Conservation (phyloP, 2,888 invertebrate species). For the Microplitis deprimator region DNA sequence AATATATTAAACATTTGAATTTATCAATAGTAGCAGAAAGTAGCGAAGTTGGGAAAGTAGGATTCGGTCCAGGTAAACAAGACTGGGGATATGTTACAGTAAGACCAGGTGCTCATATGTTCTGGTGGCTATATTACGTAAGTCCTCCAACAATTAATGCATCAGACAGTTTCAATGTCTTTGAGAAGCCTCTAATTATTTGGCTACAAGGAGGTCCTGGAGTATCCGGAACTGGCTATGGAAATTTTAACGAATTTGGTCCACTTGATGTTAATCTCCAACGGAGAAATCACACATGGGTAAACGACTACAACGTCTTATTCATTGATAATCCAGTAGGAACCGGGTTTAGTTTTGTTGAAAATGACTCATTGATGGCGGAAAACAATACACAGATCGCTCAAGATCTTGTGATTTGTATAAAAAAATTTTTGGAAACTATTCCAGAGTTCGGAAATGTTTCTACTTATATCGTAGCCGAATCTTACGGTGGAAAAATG, state of each 20-base stretch:
- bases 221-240: conserved; percentile 74
- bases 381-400: conserved; percentile 79
- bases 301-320: conserved; percentile 84
- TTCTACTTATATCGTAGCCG: conserved; percentile 88
- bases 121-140: conserved; percentile 74
- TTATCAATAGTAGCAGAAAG: not conserved
- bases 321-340: conserved; percentile 95
- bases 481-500: conserved; percentile 96
- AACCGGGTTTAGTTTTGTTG: conserved; percentile 86
- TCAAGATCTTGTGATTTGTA: conserved; percentile 81
- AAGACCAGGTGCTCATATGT: conserved; percentile 72
- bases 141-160: conserved; percentile 49
- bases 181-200: conserved; percentile 70
- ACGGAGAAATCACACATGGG: conserved; percentile 75
- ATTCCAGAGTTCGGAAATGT: conserved; percentile 81
- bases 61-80: conserved; percentile 63
- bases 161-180: conserved; percentile 2
- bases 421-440: conserved; percentile 79
- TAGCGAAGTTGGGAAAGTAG: conserved; percentile 41
- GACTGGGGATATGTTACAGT: conserved; percentile 73
- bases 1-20: not conserved
- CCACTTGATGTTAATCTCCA: conserved; percentile 73
- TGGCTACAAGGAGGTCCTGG: conserved; percentile 77
- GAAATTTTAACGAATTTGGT: conserved; percentile 76
- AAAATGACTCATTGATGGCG: conserved; percentile 71